Evolutionary conservation across 2,797 vertebrate genomes (phyloP).

Genomic region (Schizothorax lantsangensis): DNA sequence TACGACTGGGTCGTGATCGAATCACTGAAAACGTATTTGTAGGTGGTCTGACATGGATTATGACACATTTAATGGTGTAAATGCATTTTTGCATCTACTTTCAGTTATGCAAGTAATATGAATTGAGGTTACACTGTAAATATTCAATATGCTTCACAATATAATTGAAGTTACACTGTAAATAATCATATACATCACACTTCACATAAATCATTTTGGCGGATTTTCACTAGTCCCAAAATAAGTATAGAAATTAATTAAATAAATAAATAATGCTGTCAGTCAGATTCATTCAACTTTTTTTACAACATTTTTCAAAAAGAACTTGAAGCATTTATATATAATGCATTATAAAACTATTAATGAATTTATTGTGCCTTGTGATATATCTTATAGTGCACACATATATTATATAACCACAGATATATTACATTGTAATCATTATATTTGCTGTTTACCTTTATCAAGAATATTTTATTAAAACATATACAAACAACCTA

Average conservation of each 20-base stretch:
- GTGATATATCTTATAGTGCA: no score
- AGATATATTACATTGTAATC: no score
- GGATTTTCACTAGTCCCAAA: neutral
- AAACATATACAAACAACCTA: neutral
- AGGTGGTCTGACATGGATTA: neutral
- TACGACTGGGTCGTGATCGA: neutral
- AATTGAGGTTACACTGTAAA: neutral
- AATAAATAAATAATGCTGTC: neutral
- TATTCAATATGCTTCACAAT: neutral
- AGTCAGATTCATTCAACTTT: neutral
- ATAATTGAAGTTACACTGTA: neutral
- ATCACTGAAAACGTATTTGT: neutral
- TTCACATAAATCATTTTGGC: neutral
- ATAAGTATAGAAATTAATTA: neutral
- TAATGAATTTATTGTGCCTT: no score
- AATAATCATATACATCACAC: neutral
- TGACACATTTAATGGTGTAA: neutral
- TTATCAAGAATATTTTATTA: neutral
- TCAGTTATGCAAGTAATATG: neutral
- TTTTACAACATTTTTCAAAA: neutral
- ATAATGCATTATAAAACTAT: neutral
- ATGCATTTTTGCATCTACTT: neutral
- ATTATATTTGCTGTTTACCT: neutral
- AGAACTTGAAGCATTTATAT: neutral
- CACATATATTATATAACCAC: no score